Conservation (phyloP, 2,113 vertebrate species). For the Scartelaos histophorus region DNA sequence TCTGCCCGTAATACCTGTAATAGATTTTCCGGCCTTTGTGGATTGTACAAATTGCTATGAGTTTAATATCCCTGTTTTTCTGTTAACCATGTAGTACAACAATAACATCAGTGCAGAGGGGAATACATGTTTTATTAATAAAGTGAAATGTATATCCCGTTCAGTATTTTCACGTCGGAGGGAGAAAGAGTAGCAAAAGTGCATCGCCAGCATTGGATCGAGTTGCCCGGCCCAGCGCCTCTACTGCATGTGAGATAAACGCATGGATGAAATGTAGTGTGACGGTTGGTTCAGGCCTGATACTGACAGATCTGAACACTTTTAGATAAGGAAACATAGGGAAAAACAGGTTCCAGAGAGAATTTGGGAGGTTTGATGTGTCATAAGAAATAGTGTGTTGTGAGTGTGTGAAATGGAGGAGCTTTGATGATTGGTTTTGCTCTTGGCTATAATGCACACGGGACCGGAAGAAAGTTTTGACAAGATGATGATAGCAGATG, state of each 20-base stretch:
- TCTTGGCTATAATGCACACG: slow-evolving; percentile 34
- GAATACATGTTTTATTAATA: neutral
- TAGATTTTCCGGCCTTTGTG: slow-evolving; percentile 1
- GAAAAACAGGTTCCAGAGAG: slow-evolving; percentile 33
- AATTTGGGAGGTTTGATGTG: slow-evolving; percentile 27
- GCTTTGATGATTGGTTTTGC: slow-evolving; percentile 45
- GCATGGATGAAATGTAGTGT: slow-evolving; percentile 14
- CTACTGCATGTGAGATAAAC: slow-evolving; percentile 3
- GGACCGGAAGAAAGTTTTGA: slow-evolving; percentile 40
- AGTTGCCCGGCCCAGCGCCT: slow-evolving; percentile 14
- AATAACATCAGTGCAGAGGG: neutral
- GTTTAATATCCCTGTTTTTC: slow-evolving; percentile 16
- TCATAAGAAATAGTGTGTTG: slow-evolving; percentile 34
- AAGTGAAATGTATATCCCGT: slow-evolving; percentile 4
- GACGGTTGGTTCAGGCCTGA: slow-evolving; percentile 5
- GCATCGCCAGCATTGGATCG: neutral
- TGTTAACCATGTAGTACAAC: neutral
- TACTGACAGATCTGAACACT: slow-evolving; percentile 18
- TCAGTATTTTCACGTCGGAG: neutral
- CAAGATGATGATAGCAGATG: slow-evolving; percentile 23
- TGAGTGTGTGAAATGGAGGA: slow-evolving; percentile 37
- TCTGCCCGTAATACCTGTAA: slow-evolving; percentile 10
- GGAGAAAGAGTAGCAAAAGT: neutral
- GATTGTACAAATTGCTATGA: slow-evolving; percentile 15
- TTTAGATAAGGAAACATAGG: slow-evolving; percentile 13